Evolutionary conservation across 2,113 vertebrate genomes (phyloP).

Genomic region (Scolopax mira): DNA sequence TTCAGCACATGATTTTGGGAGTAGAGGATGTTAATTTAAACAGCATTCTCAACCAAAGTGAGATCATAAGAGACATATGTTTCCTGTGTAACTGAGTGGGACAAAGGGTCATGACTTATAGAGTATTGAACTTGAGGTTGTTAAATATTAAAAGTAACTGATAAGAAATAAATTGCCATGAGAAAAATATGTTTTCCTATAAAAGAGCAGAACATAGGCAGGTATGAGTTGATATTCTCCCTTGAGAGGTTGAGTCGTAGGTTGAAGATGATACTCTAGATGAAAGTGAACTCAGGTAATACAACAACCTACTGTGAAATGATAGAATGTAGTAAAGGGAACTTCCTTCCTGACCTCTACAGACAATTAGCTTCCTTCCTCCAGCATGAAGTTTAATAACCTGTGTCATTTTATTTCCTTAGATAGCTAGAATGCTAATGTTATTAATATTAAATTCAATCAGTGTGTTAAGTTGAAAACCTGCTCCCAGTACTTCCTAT

Average conservation of each 20-base stretch:
- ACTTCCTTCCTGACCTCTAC: constrained; percentile 32
- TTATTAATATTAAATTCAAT: constrained; percentile 42
- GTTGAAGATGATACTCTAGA: not conserved
- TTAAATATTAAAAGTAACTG: not conserved
- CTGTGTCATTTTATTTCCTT: constrained; percentile 18
- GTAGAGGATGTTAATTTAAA: not conserved
- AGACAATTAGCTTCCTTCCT: constrained; percentile 37
- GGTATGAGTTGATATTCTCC: not conserved
- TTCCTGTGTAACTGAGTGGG: not conserved
- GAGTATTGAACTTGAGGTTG: not conserved
- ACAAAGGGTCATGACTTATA: not conserved
- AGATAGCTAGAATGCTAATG: not conserved
- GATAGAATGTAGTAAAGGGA: not conserved
- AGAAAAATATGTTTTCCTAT: not conserved
- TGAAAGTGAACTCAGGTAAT: not conserved
- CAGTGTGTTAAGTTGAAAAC: not conserved
- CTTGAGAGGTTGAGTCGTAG: not conserved
- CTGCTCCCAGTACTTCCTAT: not conserved
- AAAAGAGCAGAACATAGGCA: not conserved
- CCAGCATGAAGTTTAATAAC: constrained; percentile 42
- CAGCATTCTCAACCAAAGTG: not conserved
- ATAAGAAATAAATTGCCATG: not conserved
- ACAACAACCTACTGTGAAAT: not conserved
- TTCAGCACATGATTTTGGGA: not conserved
- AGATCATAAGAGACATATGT: rapidly evolving